Evolutionary conservation across 2,888 invertebrate genomes (phyloP).

Genomic region (Deilephila elpenor): DNA sequence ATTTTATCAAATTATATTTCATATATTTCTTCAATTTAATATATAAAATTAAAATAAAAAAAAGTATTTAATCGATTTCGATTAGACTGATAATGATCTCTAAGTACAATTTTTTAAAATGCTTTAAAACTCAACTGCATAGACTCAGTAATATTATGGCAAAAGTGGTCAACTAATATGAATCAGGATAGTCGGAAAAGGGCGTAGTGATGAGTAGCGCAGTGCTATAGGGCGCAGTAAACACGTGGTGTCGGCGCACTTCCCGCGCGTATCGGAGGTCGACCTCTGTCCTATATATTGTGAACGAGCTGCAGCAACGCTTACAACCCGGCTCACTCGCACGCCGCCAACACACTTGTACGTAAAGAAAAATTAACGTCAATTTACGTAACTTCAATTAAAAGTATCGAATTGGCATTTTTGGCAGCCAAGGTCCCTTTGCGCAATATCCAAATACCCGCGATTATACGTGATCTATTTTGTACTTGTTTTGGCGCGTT

Average conservation of each 20-base stretch:
- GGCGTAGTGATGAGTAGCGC: constrained; percentile 8
- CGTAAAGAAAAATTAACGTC: constrained; percentile 62
- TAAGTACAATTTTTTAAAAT: no score
- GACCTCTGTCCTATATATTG: constrained; percentile 80
- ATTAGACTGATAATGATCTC: no score
- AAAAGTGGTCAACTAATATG: no score
- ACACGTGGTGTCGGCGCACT: constrained; percentile 57
- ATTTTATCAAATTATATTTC: no score
- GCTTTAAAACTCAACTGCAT: no score
- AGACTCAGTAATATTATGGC: no score
- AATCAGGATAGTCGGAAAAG: neutral
- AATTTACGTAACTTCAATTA: constrained; percentile 46
- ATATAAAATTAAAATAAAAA: no score
- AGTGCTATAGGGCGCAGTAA: constrained; percentile 30
- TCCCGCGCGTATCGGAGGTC: constrained; percentile 75
- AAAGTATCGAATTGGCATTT: constrained; percentile 48
- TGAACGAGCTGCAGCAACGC: constrained; percentile 66
- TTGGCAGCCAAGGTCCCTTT: constrained; percentile 59
- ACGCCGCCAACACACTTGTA: constrained; percentile 73
- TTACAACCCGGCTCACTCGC: constrained; percentile 75
- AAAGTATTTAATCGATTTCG: no score
- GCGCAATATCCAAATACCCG: constrained; percentile 51
- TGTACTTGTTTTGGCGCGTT: constrained; percentile 46
- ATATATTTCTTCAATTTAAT: no score
- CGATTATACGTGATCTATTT: constrained; percentile 58